Evolutionary conservation across 1,140 invertebrate genomes (phyloP).

Genomic region (Metaphire vulgaris): DNA sequence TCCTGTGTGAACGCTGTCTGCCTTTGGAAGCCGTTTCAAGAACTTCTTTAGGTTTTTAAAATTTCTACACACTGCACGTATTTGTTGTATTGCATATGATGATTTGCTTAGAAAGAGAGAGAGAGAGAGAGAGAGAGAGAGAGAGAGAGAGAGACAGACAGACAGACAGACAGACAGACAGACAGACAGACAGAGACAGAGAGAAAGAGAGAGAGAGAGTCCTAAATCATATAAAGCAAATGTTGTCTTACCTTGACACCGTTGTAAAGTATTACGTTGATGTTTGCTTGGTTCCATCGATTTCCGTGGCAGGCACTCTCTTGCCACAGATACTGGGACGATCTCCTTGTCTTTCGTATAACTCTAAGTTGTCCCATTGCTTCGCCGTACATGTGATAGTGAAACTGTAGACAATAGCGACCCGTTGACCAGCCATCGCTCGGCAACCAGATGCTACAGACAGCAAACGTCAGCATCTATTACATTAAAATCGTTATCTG

Average conservation of each 20-base stretch:
- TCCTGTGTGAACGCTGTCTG: too few relatives aligned
- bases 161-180: neutral
- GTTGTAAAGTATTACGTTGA: constrained; percentile 16
- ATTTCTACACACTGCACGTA: too few relatives aligned
- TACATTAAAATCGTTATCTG: too few relatives aligned
- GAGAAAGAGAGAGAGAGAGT: neutral
- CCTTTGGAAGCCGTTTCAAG: too few relatives aligned
- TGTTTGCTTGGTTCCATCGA: constrained; percentile 12
- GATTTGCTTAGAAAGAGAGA: too few relatives aligned
- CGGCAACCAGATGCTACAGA: constrained; percentile 16
- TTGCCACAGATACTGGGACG: constrained; percentile 11
- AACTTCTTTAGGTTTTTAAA: too few relatives aligned
- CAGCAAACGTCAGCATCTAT: too few relatives aligned
- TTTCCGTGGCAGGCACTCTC: constrained; percentile 9
- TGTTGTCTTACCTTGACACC: constrained; percentile 7
- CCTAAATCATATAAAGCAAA: neutral
- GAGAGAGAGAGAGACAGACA: neutral
- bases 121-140: neutral
- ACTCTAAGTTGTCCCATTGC: constrained; percentile 15
- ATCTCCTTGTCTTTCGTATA: neutral
- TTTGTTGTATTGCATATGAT: too few relatives aligned
- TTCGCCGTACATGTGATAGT: constrained; percentile 13
- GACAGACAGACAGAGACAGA: neutral
- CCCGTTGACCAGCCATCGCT: neutral
- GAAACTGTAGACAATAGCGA: constrained; percentile 23